A percentile compares a stretch with the other conserved stretches of the same genome.
phyloP scores from a whole-genome alignment of 2,113 vertebrate genomes.

The Chionis minor region DNA sequence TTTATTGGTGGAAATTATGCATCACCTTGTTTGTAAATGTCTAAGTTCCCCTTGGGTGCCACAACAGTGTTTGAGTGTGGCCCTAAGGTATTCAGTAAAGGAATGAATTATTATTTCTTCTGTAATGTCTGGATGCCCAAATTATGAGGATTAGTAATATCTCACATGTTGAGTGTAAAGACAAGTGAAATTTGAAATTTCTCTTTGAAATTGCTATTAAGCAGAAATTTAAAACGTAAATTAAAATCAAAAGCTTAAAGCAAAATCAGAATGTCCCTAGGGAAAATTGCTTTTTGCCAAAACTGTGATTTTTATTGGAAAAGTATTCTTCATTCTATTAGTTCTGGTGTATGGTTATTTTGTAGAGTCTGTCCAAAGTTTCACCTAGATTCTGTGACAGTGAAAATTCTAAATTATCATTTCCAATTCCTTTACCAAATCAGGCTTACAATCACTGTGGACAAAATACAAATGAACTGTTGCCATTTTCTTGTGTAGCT shows the following conservation, averaged over 20 bases:
- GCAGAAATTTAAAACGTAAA: background rate
- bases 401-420: background rate
- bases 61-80: background rate
- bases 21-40: background rate
- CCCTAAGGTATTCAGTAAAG: background rate
- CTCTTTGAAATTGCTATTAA: background rate
- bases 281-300: background rate
- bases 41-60: background rate
- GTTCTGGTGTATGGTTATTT: background rate
- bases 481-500: background rate
- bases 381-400: background rate
- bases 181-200: background rate
- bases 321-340: background rate
- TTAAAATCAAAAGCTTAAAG: background rate
- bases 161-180: background rate
- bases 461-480: background rate
- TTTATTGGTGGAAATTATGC: background rate
- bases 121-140: background rate
- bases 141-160: background rate
- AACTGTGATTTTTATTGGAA: background rate
- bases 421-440: background rate
- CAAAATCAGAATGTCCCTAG: background rate
- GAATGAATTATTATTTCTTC: background rate
- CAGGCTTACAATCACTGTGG: background rate
- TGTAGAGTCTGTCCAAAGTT: background rate